Conservation (phyloP, 2,797 vertebrate species). For the Thamnophis elegans region DNA sequence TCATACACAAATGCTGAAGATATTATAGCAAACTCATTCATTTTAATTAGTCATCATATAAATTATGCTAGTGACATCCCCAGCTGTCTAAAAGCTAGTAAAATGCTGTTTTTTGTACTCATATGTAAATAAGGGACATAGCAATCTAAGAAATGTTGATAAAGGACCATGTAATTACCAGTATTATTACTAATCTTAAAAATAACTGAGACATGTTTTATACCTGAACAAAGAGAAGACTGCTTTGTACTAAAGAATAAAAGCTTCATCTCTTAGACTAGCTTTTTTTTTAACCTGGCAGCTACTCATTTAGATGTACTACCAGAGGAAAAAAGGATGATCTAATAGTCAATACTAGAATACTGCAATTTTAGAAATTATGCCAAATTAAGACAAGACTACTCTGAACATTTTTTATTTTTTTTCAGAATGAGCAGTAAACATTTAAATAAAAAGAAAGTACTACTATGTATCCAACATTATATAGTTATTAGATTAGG, state of each 20-base stretch:
- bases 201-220: constrained; percentile 53
- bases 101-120: constrained; percentile 73
- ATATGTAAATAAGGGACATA: constrained; percentile 73
- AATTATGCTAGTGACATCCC: constrained; percentile 66
- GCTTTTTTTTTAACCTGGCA: constrained; percentile 42
- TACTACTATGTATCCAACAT: background rate
- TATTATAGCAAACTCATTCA: constrained; percentile 63
- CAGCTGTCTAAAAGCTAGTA: constrained; percentile 68
- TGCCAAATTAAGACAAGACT: constrained; percentile 26
- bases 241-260: constrained; percentile 41
- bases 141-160: constrained; percentile 74
- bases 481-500: background rate
- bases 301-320: constrained; percentile 50
- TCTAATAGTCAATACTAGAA: constrained; percentile 31
- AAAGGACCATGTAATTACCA: constrained; percentile 60
- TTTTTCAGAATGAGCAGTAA: background rate
- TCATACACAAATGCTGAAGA: constrained; percentile 55
- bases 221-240: constrained; percentile 54
- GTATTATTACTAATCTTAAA: constrained; percentile 63
- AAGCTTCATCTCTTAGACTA: constrained; percentile 41
- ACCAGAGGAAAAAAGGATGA: constrained; percentile 33
- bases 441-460: background rate
- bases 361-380: constrained; percentile 17
- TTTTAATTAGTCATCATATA: constrained; percentile 77
- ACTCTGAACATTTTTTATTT: background rate